Base-by-base conservation (phyloP, 2,888 invertebrate species). In the Tholera decimalis region DNA sequence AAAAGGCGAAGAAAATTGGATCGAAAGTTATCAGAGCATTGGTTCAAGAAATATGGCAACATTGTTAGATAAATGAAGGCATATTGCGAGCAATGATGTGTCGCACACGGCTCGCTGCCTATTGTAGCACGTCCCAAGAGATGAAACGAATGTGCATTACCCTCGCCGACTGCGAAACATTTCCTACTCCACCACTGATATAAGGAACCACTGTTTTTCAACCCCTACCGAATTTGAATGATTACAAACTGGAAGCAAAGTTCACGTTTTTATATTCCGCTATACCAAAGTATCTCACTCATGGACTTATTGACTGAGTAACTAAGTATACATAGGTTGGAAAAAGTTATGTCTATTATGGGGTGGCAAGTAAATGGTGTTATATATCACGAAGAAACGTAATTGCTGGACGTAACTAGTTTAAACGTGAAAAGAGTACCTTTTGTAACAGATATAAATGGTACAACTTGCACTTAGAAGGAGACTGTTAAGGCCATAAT, bases 61-160 rank as follows among this genome's bases (percentile, higher is more conserved):
- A 89, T 85, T 89, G 87, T 88, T 84, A 88, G 88, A 89, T 91
- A 90, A 91, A 92, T 92, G 90, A 89, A 88, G 83, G 88, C 88
- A 88, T 88, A 90, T 91, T 90, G 87, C 86, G 83, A 81, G 87
- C 88, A 88, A 89, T 89, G 89, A 89, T 86, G 86, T 84, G 83
- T 81, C 80, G 82, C 81, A 77, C 85, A 84, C 80, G 83, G 83
- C 83, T 84, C 83, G 77, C 81, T 83, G 82, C 81, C 80, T 84
- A 82, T 85, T 83, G 88, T 87, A 88, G 89, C 87, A 86, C 86
- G 88, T 90, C 92, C 89, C 90, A 71, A 60, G 90, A 85, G 89
- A 89, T 84, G 87, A 87, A 89, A 90, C 87, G 89, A 89, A 90
- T 89, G 89, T 87, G 87, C 78, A 89, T 87, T 88, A 88, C 89